Evolutionary conservation across 2,797 vertebrate species (phyloP), one percentile per base, ranked within the genome.

Genomic region (Myripristis murdjan): DNA sequence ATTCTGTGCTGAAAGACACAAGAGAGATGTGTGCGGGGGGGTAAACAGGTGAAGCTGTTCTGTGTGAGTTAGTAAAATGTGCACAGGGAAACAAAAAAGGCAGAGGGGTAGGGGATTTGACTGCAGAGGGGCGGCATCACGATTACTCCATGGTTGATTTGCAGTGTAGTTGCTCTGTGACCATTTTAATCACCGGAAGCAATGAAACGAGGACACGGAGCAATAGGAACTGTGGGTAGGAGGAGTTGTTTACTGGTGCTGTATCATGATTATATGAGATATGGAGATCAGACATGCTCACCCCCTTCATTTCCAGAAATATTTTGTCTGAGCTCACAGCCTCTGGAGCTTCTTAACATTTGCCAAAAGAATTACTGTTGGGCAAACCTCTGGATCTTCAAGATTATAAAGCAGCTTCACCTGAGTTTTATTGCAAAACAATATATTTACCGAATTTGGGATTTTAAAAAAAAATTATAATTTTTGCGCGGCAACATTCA

Each of bases 231-330:
- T 55, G 68, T 31, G 56, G 74, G 84, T 57, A 46, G 80, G 70
- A 84, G 75, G 71, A 64, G 53, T 22, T 39, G 72, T 86, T 60
- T 52, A 64, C 56, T 70, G 63, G 49, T 75, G 51, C 61, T 75
- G 55, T 73, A 41, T 85, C 64, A 53, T 80, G 70, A 82, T 82
- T 54, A 52, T 35, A 44, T 51, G 69, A 70, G 54, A 67, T 77
- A 54, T 54, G 78, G 56, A 49, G 57, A 81, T 85, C 71, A 72
- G 75, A 84, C 77, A 80, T 80, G 68, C 66, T 47, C 79, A 70
- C 81, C 75, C 41, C 18, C 72, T 54, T 60, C 33, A 5, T 77
- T 83, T 80, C 60, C 51, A 37, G 37, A 82, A 76, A 86, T 79
- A 79, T 70, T 51, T 64, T 70, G 51, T 39, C 39, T 67, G 57